Evolutionary conservation across 1,140 invertebrate genomes (phyloP).

Genomic region (Ganaspis sp.): DNA sequence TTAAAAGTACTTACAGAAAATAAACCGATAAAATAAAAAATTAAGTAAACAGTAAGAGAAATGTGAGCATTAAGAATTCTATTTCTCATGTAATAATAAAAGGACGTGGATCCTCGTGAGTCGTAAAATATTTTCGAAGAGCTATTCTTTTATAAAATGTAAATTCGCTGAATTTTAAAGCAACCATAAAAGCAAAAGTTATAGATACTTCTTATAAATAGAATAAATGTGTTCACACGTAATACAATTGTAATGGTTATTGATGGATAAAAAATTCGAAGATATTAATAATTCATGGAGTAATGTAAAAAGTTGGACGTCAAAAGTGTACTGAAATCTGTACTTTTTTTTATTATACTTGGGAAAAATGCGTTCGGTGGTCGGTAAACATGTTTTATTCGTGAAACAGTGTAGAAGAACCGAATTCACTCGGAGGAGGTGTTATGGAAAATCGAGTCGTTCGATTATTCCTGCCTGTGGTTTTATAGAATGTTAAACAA

Average conservation of each 20-base stretch:
- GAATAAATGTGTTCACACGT: background rate
- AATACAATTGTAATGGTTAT: background rate
- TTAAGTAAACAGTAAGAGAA: background rate
- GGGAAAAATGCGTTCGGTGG: background rate
- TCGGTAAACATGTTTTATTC: background rate
- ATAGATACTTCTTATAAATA: background rate
- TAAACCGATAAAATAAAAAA: too few species aligned
- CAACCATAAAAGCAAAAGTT: conserved; percentile 1
- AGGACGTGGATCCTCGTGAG: background rate
- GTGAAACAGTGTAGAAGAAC: background rate
- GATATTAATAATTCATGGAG: background rate
- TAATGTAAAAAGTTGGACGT: background rate
- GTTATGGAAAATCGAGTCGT: conserved; percentile 7
- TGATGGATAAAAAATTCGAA: background rate
- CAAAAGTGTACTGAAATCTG: background rate
- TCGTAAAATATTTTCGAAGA: background rate
- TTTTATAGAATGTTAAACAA: conserved; percentile 4
- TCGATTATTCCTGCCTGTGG: background rate
- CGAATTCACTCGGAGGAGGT: background rate
- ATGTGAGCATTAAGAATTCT: background rate
- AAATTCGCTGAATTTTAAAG: background rate
- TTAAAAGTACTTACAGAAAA: too few species aligned
- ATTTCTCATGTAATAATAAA: background rate
- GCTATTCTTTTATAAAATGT: background rate
- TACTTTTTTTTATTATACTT: background rate